phyloP scores from a whole-genome alignment of 2,797 vertebrate species.

The Sebastes jordani region DNA sequence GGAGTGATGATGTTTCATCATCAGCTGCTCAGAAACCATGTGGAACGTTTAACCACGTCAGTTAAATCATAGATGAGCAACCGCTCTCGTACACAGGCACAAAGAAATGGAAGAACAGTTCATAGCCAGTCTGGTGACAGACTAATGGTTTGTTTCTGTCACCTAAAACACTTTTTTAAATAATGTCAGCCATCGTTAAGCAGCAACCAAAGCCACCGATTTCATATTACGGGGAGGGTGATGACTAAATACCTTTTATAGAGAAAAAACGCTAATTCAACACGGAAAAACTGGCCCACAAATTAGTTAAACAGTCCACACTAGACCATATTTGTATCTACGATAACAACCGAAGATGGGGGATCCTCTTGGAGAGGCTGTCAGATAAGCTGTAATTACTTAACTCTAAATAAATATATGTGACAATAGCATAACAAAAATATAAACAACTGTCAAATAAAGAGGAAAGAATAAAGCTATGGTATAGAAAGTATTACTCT shows the following conservation, averaged over 20 bases:
- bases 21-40: constrained; percentile 18
- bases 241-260: constrained; percentile 22
- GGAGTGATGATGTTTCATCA: constrained; percentile 38
- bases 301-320: constrained; percentile 5
- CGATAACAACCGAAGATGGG: constrained; percentile 9
- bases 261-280: constrained; percentile 14
- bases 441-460: constrained; percentile 61
- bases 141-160: constrained; percentile 18
- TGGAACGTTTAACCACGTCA: constrained; percentile 33
- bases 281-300: background rate
- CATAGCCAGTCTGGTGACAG: constrained; percentile 24
- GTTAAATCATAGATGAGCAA: constrained; percentile 51
- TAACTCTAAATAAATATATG: constrained; percentile 80
- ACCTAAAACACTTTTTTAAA: constrained; percentile 39
- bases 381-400: constrained; percentile 32
- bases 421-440: constrained; percentile 57
- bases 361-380: constrained; percentile 19
- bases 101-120: constrained; percentile 78
- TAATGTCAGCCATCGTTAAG: constrained; percentile 35
- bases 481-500: constrained; percentile 69
- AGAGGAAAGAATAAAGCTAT: constrained; percentile 76
- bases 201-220: constrained; percentile 36
- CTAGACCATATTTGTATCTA: background rate
- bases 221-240: constrained; percentile 7
- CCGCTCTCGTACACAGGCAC: constrained; percentile 71